Conservation (phyloP, 1,140 invertebrate species). For the Pogonomyrmex barbatus region DNA sequence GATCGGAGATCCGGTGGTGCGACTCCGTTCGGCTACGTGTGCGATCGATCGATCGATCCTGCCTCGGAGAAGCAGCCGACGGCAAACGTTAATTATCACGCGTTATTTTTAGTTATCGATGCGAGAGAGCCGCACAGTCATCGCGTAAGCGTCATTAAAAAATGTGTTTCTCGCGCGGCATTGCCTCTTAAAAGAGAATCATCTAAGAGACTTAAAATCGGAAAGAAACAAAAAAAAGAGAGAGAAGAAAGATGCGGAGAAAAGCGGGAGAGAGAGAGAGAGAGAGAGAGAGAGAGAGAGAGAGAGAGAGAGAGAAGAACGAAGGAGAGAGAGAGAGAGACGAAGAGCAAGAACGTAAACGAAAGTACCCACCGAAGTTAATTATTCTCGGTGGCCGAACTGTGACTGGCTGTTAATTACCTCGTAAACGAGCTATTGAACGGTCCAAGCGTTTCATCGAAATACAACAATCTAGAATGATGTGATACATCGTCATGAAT, state of each 20-base stretch:
- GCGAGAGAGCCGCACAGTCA: slow-evolving; percentile 21
- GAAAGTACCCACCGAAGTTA: slow-evolving; percentile 17
- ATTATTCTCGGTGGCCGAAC: slow-evolving; percentile 42
- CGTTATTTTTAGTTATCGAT: slow-evolving; percentile 75
- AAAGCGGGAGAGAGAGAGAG: background rate
- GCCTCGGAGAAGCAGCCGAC: slow-evolving; percentile 48
- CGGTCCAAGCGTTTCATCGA: slow-evolving; percentile 9
- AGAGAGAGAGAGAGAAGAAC: background rate
- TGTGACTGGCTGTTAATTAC: slow-evolving; percentile 44
- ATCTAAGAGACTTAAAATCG: slow-evolving; percentile 21
- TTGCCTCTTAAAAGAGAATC: background rate
- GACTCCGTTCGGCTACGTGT: slow-evolving; percentile 10
- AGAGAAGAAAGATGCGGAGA: background rate
- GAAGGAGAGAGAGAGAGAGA: background rate
- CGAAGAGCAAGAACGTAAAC: background rate
- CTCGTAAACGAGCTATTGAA: slow-evolving; percentile 24
- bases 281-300: background rate
- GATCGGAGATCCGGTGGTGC: slow-evolving; percentile 48
- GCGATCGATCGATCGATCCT: slow-evolving; percentile 68
- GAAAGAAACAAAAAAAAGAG: background rate
- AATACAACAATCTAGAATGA: slow-evolving; percentile 26
- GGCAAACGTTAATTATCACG: slow-evolving; percentile 74
- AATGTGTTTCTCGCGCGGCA: slow-evolving; percentile 33
- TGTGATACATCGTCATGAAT: slow-evolving; percentile 4
- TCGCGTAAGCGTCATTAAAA: slow-evolving; percentile 39